Base-by-base conservation (phyloP, 2,888 invertebrate genomes). In the Apamea epomidion region DNA sequence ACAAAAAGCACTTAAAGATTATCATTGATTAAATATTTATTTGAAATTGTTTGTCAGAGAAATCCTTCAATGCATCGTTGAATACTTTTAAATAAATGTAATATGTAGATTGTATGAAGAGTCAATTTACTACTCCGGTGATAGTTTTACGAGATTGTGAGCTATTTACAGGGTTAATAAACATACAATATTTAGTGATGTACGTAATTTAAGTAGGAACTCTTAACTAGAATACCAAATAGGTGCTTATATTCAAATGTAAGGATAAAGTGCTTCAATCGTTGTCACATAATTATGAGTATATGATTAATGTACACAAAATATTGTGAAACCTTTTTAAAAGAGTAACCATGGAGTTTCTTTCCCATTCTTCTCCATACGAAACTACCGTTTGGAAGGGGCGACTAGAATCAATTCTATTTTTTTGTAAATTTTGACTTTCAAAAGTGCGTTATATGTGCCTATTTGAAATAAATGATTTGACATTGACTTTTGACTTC, bases 1-100 rank as follows among this genome's bases (percentile, higher is more conserved):
- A 71, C 78, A 70, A 70, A 72, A 45, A 87, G n/a, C 78, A 70
- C 51, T 80, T 54, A 68, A 42, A 37, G 72, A 76, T 75, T 75
- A 70, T 81, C 51, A 64, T 65, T 78, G 16, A 82, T 71, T 74
- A 64, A 62, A n/a, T 48, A 76, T 74, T 68, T 58, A 72, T 71
- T 72, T 76, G 58, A 42, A 70, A 73, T 67, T 58, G 60, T 81
- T 51, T 65, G 71, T 29, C 42, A 60, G 6, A 62, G 16, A 51
- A 71, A 37, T 25, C 6, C 60, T 74, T 45, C 12, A 70, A 65
- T 45, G 7, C 16, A 25, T n/a, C 65, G 16, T 69, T 75, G 12
- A 72, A 75, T 71, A 45, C 16, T 48, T 70, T 72, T 18, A 45
- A 67, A 67, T 67, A 45, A 75, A 76, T 65, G 7, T 45, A 29